Evolutionary conservation across 37 sponge, comb jelly and placozoan genomes (phyloP).

Genomic region (Ianthella basta): DNA sequence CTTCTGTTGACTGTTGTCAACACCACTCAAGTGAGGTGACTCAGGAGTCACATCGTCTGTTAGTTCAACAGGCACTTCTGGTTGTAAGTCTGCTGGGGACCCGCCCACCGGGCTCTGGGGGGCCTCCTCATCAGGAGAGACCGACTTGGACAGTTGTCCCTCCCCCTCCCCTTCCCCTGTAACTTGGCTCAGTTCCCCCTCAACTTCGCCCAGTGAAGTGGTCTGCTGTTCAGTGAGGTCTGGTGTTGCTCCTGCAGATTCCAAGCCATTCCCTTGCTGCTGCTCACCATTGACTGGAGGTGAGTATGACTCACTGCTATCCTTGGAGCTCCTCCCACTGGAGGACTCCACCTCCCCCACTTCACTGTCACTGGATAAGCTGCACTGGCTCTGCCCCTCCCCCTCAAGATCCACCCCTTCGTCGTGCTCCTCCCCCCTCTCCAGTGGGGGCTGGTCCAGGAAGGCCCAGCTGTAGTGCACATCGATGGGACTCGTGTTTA

Average conservation of each 20-base stretch:
- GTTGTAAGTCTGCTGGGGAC: background rate
- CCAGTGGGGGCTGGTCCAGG: slow-evolving; percentile 63
- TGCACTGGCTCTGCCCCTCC: slow-evolving; percentile 43
- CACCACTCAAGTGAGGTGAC: background rate
- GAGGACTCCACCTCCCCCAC: slow-evolving; percentile 22
- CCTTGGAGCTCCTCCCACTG: too few species aligned
- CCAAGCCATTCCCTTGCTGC: background rate
- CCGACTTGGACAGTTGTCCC: background rate
- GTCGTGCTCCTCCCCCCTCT: slow-evolving; percentile 47
- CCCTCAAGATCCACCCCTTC: slow-evolving; percentile 80
- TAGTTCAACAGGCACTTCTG: background rate
- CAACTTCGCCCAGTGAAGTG: background rate
- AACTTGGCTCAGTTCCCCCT: background rate
- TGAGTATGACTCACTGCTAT: too few species aligned
- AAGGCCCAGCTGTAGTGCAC: slow-evolving; percentile 93
- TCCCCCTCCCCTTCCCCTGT: slow-evolving; percentile 27
- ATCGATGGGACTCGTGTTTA: slow-evolving; percentile 84
- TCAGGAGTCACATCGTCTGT: background rate
- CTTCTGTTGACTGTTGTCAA: slow-evolving; percentile 11
- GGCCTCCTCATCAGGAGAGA: background rate
- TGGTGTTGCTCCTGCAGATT: background rate
- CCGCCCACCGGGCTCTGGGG: background rate
- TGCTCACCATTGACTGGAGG: too few species aligned
- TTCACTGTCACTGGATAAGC: background rate
- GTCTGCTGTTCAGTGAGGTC: background rate